phyloP scores from a whole-genome alignment of 2,113 vertebrate species.

The Pteruthius melanotis region DNA sequence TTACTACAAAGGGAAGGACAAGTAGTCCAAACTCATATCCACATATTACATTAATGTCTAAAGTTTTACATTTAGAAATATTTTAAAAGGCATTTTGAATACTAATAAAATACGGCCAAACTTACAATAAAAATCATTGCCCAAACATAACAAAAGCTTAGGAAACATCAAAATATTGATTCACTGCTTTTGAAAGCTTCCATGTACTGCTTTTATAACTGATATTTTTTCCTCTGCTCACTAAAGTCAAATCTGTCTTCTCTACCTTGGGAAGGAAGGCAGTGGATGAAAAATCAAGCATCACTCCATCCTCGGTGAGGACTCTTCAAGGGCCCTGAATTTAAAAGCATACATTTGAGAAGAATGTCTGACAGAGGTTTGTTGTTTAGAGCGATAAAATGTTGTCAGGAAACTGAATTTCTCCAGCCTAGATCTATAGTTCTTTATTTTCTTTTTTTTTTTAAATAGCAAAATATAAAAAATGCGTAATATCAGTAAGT shows the following conservation, averaged over 20 bases:
- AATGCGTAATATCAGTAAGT: background rate
- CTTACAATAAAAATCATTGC: background rate
- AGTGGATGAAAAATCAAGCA: background rate
- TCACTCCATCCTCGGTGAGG: background rate
- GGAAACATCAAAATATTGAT: background rate
- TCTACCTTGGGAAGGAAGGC: background rate
- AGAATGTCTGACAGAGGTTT: background rate
- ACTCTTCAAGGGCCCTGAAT: background rate
- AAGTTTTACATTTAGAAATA: background rate
- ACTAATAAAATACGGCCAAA: background rate
- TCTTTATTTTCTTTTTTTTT: rapidly evolving
- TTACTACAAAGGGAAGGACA: background rate
- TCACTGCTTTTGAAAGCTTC: background rate
- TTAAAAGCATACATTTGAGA: background rate
- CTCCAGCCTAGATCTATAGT: background rate
- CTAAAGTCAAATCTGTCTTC: background rate
- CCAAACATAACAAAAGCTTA: background rate
- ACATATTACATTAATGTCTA: background rate
- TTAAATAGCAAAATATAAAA: background rate
- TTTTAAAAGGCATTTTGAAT: background rate
- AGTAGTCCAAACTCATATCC: background rate
- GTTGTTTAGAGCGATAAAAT: background rate
- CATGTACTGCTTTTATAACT: background rate
- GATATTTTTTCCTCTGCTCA: background rate
- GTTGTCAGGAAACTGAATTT: background rate